phyloP scores from a whole-genome alignment of 1,140 invertebrate genomes.

The Ditylenchus dipsaci region DNA sequence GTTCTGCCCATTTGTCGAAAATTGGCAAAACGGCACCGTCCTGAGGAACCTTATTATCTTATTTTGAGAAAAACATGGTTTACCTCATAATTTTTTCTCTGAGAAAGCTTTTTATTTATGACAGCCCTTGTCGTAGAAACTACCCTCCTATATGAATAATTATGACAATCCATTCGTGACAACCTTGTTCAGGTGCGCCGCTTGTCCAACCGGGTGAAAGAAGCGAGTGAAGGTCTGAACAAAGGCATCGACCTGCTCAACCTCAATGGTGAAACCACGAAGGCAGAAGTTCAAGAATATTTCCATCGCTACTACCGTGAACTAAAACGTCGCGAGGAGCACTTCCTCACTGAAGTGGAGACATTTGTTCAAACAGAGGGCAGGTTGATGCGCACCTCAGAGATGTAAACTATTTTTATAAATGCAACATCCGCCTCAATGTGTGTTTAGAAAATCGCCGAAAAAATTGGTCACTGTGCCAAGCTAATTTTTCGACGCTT shows the following conservation, averaged over 20 bases:
- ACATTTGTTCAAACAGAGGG: slow-evolving; percentile 49
- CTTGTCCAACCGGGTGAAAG: slow-evolving; percentile 49
- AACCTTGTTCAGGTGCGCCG: slow-evolving; percentile 41
- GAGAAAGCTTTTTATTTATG: too few relatives aligned
- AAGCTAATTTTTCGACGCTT: too few relatives aligned
- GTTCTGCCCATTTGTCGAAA: too few relatives aligned
- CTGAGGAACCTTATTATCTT: too few relatives aligned
- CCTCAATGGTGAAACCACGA: slow-evolving; percentile 53
- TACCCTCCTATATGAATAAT: too few relatives aligned
- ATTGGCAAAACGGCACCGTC: too few relatives aligned
- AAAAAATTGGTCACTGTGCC: too few relatives aligned
- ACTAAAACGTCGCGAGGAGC: slow-evolving; percentile 49
- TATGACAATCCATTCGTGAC: slow-evolving; percentile 1
- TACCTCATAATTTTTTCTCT: too few relatives aligned
- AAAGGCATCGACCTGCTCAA: slow-evolving; percentile 49
- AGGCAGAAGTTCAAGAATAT: slow-evolving; percentile 55
- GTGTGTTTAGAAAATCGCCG: too few relatives aligned
- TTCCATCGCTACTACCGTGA: slow-evolving; percentile 53
- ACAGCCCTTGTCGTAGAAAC: too few relatives aligned
- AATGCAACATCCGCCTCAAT: too few relatives aligned
- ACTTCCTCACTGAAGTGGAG: slow-evolving; percentile 54
- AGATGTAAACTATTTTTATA: slow-evolving; percentile 26
- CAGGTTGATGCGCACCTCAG: slow-evolving; percentile 43
- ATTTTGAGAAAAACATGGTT: too few relatives aligned
- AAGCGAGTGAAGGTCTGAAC: slow-evolving; percentile 45